Evolutionary conservation across 2,113 vertebrate genomes (phyloP).

Genomic region (Gnathonemus echidnorhynchus): DNA sequence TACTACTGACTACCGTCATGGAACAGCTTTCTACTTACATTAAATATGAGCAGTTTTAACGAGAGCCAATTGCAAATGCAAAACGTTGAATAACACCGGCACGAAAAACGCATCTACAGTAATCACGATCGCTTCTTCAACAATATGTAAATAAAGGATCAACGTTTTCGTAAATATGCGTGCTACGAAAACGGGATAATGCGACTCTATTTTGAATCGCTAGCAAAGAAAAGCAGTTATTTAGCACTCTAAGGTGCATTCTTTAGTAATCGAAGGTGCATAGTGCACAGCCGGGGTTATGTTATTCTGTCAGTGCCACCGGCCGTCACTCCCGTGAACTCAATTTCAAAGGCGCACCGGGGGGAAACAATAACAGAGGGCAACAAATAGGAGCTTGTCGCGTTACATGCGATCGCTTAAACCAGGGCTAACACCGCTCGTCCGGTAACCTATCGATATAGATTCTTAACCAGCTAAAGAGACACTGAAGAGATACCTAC

Average conservation of each 20-base stretch:
- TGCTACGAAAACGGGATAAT: background rate
- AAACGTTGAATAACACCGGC: background rate
- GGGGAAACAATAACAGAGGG: background rate
- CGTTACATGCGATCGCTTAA: background rate
- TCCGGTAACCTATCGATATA: background rate
- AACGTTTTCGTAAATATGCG: background rate
- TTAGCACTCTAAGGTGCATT: background rate
- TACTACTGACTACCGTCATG: background rate
- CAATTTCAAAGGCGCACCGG: background rate
- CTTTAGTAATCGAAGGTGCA: background rate
- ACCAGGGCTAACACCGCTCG: background rate
- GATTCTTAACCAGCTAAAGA: background rate
- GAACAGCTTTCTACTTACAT: background rate
- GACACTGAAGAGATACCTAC: background rate
- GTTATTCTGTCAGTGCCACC: background rate
- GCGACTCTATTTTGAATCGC: background rate
- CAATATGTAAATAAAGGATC: background rate
- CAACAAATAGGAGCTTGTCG: background rate
- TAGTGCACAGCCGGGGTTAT: background rate
- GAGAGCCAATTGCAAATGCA: background rate
- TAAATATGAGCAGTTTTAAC: background rate
- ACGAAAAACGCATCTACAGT: background rate
- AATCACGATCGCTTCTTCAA: background rate
- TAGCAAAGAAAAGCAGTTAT: background rate
- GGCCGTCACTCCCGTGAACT: background rate